phyloP scores from a whole-genome alignment of 2,888 invertebrate genomes.

The Rhingia rostrata region DNA sequence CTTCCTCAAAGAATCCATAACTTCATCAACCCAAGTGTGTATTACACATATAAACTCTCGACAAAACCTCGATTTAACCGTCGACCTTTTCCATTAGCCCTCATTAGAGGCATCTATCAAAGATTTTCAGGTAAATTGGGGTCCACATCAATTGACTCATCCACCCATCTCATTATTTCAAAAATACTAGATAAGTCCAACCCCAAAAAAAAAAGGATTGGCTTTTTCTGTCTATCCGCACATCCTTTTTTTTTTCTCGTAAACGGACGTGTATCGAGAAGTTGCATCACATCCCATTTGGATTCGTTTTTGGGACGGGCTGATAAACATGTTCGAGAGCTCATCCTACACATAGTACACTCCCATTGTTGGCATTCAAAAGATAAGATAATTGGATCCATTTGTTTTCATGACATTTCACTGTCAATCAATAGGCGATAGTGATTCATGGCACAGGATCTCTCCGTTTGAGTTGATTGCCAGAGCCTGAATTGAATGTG shows the following conservation, averaged over 20 bases:
- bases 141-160: not conserved
- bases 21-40: too few relatives aligned
- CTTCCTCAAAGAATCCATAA: too few relatives aligned
- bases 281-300: conserved; percentile 27
- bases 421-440: conserved; percentile 67
- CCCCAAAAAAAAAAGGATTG: not conserved
- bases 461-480: conserved; percentile 43
- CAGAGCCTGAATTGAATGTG: conserved; percentile 49
- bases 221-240: not conserved
- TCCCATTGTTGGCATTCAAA: conserved; percentile 31
- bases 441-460: conserved; percentile 49
- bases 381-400: conserved; percentile 66
- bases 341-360: conserved; percentile 31
- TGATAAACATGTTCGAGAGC: conserved; percentile 34
- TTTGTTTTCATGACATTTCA: conserved; percentile 61
- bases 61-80: not conserved
- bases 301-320: conserved; percentile 23
- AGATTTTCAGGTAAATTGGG: conserved; percentile 28
- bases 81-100: conserved; percentile 44
- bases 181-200: conserved; percentile 1
- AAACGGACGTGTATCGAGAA: conserved; percentile 6
- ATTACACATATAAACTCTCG: not conserved
- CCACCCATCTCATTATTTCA: conserved; percentile 9
- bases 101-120: conserved; percentile 16
- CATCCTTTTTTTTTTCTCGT: not conserved